These are phyloP conservation scores for Cheilosia grossa DNA, from an alignment of 2,888 invertebrate species.

Conservation along the genomic window DNA sequence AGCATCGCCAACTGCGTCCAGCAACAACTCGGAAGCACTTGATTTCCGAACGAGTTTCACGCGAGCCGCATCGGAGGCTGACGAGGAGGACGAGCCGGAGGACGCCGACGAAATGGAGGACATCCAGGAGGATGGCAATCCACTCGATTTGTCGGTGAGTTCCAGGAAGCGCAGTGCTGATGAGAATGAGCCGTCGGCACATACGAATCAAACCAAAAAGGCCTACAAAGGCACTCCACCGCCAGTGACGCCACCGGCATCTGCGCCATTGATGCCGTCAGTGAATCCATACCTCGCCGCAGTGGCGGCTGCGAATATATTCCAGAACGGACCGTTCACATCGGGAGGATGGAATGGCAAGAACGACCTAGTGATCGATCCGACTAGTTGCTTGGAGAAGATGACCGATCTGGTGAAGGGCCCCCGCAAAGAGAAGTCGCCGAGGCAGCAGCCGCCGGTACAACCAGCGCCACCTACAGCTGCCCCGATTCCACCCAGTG, in stretches of 20 bases:
- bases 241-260: constrained; percentile 85
- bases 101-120: constrained; percentile 86
- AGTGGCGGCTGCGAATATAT: constrained; percentile 90
- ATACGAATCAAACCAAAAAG: constrained; percentile 78
- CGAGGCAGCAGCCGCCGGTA: constrained; percentile 80
- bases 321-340: constrained; percentile 88
- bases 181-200: constrained; percentile 85
- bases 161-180: constrained; percentile 89
- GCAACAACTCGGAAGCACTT: constrained; percentile 87
- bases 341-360: constrained; percentile 89
- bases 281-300: constrained; percentile 93
- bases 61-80: constrained; percentile 84
- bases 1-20: constrained; percentile 84
- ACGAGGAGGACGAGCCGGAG: constrained; percentile 85
- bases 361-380: constrained; percentile 91
- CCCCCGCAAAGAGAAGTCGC: constrained; percentile 84
- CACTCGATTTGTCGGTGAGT: constrained; percentile 92
- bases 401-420: constrained; percentile 96
- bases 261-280: constrained; percentile 90
- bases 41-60: constrained; percentile 92
- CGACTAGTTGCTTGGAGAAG: constrained; percentile 93
- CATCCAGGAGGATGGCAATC: constrained; percentile 84
- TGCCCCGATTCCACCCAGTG: constrained; percentile 75
- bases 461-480: constrained; percentile 67
- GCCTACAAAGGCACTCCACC: constrained; percentile 85